These are phyloP conservation scores for Mythimna pallens DNA, from an alignment of 2,888 invertebrate genomes.

Conservation along the genomic window DNA sequence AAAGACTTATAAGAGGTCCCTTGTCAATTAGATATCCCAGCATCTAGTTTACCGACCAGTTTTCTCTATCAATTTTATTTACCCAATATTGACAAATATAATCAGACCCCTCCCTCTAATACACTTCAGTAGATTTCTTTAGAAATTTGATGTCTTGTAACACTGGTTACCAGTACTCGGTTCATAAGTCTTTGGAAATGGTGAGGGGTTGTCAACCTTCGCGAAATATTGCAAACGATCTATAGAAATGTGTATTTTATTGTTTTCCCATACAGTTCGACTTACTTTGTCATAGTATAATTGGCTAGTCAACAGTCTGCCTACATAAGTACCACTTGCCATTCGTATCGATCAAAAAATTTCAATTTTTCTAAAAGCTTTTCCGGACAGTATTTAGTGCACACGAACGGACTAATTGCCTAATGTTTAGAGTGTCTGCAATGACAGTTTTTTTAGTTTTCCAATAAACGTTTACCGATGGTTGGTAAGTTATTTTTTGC, in stretches of 20 bases:
- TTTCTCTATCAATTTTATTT: constrained; percentile 58
- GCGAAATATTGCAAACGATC: constrained; percentile 64
- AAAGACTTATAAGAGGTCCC: constrained; percentile 35
- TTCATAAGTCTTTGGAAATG: constrained; percentile 64
- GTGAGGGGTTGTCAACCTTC: constrained; percentile 61
- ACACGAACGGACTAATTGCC: constrained; percentile 29
- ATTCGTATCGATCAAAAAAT: constrained; percentile 26
- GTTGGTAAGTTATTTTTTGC: neutral
- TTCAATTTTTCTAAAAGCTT: constrained; percentile 59
- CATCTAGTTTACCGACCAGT: constrained; percentile 49
- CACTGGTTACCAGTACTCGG: constrained; percentile 42
- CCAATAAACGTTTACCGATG: neutral
- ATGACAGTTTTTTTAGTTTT: constrained; percentile 28
- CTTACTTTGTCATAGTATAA: constrained; percentile 38
- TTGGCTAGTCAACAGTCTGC: constrained; percentile 6
- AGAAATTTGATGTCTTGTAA: constrained; percentile 47
- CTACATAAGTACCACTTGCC: too few relatives aligned
- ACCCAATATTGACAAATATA: constrained; percentile 40
- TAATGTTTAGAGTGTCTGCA: constrained; percentile 16
- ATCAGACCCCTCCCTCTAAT: constrained; percentile 28
- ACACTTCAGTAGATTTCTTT: constrained; percentile 28
- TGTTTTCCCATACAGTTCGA: constrained; percentile 49
- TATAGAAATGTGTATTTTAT: constrained; percentile 57
- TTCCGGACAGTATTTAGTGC: constrained; percentile 23
- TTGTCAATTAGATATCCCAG: constrained; percentile 58